Evolutionary conservation across 2,797 vertebrate genomes (phyloP).

Genomic region (Varecia variegata): DNA sequence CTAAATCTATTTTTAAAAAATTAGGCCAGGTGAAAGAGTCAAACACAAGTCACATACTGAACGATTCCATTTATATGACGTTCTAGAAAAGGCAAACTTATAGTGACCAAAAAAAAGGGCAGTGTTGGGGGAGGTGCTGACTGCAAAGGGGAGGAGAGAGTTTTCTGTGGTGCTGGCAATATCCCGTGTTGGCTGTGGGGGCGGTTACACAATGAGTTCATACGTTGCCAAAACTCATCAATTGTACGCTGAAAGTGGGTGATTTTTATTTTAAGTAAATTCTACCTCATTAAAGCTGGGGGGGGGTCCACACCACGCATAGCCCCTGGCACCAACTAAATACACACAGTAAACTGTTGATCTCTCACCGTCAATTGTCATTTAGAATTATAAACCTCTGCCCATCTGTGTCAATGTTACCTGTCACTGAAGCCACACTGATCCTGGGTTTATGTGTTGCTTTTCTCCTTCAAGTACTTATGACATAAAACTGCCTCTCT

Average conservation of each 20-base stretch:
- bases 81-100: neutral
- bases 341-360: neutral
- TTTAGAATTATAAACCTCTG: neutral
- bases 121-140: too few relatives aligned
- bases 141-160: too few relatives aligned
- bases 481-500: neutral
- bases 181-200: neutral
- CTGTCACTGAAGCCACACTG: neutral
- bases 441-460: neutral
- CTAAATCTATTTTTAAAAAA: neutral
- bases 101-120: neutral
- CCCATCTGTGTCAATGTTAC: neutral
- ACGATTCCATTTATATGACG: neutral
- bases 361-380: neutral
- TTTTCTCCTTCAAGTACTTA: neutral
- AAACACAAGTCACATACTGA: neutral
- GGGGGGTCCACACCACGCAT: neutral
- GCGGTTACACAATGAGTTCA: neutral
- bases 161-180: neutral
- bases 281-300: neutral
- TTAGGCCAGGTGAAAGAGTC: neutral
- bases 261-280: neutral
- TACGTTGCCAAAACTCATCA: neutral
- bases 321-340: neutral
- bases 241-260: neutral